These are phyloP conservation scores for Tanypteryx hageni DNA, from an alignment of 2,888 invertebrate species.

Conservation along the genomic window DNA sequence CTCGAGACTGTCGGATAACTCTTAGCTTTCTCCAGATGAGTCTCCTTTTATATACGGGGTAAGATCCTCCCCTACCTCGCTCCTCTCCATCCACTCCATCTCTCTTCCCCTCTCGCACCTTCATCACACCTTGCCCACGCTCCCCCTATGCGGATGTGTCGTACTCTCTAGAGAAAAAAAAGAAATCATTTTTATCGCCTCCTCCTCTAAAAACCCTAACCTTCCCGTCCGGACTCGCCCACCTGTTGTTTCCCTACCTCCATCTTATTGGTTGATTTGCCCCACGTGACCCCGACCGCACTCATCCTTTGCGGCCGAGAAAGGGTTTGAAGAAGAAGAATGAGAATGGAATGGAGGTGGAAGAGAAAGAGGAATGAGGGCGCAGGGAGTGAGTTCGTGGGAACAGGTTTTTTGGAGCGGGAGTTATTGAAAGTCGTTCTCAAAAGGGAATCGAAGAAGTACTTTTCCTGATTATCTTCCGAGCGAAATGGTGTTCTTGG, in stretches of 20 bases:
- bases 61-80: background rate
- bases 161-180: slow-evolving; percentile 31
- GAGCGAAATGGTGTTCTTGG: background rate
- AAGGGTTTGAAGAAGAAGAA: background rate
- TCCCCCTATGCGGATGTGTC: slow-evolving; percentile 45
- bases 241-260: background rate
- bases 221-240: background rate
- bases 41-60: slow-evolving; percentile 43
- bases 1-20: slow-evolving; percentile 43
- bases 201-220: background rate
- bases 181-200: background rate
- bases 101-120: background rate
- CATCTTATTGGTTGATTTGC: background rate
- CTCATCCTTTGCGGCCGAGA: background rate
- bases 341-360: background rate
- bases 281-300: background rate
- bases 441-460: background rate
- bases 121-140: slow-evolving; percentile 54
- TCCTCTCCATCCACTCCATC: background rate
- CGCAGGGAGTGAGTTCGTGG: background rate
- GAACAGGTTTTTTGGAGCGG: background rate
- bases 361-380: background rate
- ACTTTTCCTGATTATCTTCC: background rate
- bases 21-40: slow-evolving; percentile 50
- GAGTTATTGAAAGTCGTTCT: slow-evolving; percentile 9